Percentiles rank a stretch among this genome's conserved stretches.
These are phyloP conservation scores for Delphinapterus leucas DNA, from an alignment of 2,113 vertebrate genomes.

Conservation along the genomic window DNA sequence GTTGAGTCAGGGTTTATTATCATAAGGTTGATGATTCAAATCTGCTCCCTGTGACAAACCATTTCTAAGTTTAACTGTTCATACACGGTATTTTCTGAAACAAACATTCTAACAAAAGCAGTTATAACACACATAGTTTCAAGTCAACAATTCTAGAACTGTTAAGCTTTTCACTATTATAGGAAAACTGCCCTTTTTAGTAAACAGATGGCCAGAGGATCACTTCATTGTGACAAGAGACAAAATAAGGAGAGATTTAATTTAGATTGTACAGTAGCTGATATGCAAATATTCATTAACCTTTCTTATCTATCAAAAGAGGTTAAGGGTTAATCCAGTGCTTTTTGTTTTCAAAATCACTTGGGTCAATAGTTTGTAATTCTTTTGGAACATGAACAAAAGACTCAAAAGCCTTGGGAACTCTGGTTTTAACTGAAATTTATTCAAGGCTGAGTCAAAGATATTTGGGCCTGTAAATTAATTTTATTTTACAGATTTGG, in stretches of 20 bases:
- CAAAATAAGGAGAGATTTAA: neutral
- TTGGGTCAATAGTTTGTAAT: neutral
- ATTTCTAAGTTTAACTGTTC: neutral
- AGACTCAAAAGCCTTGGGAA: neutral
- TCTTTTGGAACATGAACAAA: neutral
- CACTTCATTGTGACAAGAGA: neutral
- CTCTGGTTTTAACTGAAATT: constrained; percentile 14
- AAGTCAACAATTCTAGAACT: neutral
- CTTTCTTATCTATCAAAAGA: neutral
- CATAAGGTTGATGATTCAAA: neutral
- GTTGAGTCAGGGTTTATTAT: neutral
- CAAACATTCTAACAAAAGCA: neutral
- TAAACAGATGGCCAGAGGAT: neutral
- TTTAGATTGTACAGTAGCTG: neutral
- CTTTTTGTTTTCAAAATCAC: neutral
- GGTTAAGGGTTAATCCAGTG: neutral
- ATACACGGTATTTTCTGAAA: neutral
- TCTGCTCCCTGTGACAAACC: neutral
- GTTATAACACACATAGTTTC: neutral
- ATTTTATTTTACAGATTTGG: neutral
- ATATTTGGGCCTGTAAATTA: neutral
- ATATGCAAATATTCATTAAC: neutral
- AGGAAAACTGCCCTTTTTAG: neutral
- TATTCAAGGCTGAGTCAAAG: neutral
- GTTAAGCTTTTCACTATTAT: neutral